These are phyloP conservation scores for Heteromyza rotundicornis DNA, from an alignment of 2,888 invertebrate genomes.

Conservation along the genomic window DNA sequence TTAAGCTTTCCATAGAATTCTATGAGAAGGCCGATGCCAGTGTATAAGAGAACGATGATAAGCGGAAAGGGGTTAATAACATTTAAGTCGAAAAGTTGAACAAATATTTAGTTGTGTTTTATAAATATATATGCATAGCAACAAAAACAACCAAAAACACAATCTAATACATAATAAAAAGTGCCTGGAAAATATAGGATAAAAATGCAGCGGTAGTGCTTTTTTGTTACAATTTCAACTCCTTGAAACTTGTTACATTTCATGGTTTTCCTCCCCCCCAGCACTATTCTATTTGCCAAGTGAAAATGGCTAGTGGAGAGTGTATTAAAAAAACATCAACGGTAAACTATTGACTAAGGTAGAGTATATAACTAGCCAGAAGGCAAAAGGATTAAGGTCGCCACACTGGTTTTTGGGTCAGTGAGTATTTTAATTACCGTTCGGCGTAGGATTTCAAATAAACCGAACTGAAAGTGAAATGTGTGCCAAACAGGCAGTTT, in stretches of 20 bases:
- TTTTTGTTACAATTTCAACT: neutral
- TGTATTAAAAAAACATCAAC: too few relatives aligned
- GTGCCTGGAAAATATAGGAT: too few relatives aligned
- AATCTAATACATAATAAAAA: neutral
- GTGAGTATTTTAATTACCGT: slow-evolving; percentile 27
- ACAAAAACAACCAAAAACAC: neutral
- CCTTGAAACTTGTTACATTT: neutral
- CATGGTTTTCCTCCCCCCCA: neutral
- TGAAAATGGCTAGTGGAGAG: too few relatives aligned
- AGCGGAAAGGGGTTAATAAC: neutral
- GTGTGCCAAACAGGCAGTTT: neutral
- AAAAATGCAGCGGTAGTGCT: neutral
- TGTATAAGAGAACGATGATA: neutral
- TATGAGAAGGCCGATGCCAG: neutral
- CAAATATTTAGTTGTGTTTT: neutral
- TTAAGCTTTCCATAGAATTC: neutral
- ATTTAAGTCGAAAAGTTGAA: neutral
- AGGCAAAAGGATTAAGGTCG: slow-evolving; percentile 23
- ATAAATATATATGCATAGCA: neutral
- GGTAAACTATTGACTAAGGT: too few relatives aligned
- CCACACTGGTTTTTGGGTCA: slow-evolving; percentile 26
- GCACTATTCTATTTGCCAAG: too few relatives aligned
- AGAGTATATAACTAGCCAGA: neutral
- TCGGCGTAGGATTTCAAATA: neutral
- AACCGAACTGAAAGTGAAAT: too few relatives aligned